phyloP scores from a whole-genome alignment of 2,797 vertebrate genomes.

The Buceros bicornis region DNA sequence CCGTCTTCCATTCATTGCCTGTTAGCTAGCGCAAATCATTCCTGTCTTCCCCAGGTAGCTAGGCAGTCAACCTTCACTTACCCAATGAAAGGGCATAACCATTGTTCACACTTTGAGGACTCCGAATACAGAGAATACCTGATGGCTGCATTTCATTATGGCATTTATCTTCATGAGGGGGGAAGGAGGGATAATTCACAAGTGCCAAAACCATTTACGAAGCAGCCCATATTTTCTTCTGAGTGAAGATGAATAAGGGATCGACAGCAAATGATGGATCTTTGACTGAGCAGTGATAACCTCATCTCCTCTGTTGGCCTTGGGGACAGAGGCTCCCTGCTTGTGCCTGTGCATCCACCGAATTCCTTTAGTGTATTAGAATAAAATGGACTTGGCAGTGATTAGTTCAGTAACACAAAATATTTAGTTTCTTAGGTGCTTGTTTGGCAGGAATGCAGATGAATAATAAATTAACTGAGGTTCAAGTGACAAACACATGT shows the following conservation, averaged over 20 bases:
- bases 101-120: not conserved
- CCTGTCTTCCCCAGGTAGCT: not conserved
- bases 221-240: not conserved
- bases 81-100: not conserved
- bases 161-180: not conserved
- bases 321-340: not conserved
- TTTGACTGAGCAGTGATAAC: not conserved
- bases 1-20: not conserved
- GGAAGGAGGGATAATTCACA: not conserved
- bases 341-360: not conserved
- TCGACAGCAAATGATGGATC: not conserved
- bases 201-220: conserved; percentile 5
- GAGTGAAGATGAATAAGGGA: not conserved
- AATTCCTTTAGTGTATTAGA: not conserved
- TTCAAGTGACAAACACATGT: not conserved
- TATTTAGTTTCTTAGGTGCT: not conserved
- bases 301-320: not conserved
- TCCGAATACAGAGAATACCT: not conserved
- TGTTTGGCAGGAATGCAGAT: not conserved
- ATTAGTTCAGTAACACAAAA: not conserved
- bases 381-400: not conserved
- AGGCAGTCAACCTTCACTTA: not conserved
- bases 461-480: not conserved
- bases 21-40: not conserved
- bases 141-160: not conserved